Evolutionary conservation across 2,797 vertebrate species (phyloP).

Genomic region (Scarus forsteni): DNA sequence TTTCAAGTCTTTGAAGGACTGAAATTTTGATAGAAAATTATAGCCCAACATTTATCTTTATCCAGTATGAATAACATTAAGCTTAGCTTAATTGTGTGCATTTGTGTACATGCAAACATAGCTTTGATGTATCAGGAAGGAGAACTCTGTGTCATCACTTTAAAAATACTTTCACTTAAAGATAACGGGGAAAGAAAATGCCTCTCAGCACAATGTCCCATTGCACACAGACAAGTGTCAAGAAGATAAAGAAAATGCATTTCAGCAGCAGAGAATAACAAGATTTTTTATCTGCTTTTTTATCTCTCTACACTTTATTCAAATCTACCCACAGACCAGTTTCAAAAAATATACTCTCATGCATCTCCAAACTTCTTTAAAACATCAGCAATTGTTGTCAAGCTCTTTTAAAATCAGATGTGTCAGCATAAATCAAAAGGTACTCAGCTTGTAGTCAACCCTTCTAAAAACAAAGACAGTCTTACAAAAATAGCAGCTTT

Average conservation of each 20-base stretch:
- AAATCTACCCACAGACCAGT: slow-evolving; percentile 6
- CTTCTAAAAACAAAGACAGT: no score
- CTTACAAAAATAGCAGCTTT: no score
- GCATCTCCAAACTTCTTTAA: neutral
- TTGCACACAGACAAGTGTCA: slow-evolving; percentile 9
- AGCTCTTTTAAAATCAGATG: slow-evolving; percentile 3
- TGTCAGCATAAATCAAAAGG: neutral
- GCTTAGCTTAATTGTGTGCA: no score
- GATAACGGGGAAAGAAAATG: neutral
- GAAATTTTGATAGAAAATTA: no score
- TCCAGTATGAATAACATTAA: no score
- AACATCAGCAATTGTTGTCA: slow-evolving; percentile 6
- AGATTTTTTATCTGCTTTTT: slow-evolving; percentile 12
- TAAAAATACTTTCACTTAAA: no score
- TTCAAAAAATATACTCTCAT: slow-evolving; percentile 18
- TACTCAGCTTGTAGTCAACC: no score
- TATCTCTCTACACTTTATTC: neutral
- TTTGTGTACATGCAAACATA: no score
- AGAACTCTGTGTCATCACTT: no score
- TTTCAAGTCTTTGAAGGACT: no score
- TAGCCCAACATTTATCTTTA: no score
- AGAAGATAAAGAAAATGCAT: slow-evolving; percentile 16
- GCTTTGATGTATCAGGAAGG: no score
- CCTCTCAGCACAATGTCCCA: neutral
- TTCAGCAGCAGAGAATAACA: slow-evolving; percentile 11